phyloP scores from a whole-genome alignment of 1,140 invertebrate species.

The Formica exsecta region DNA sequence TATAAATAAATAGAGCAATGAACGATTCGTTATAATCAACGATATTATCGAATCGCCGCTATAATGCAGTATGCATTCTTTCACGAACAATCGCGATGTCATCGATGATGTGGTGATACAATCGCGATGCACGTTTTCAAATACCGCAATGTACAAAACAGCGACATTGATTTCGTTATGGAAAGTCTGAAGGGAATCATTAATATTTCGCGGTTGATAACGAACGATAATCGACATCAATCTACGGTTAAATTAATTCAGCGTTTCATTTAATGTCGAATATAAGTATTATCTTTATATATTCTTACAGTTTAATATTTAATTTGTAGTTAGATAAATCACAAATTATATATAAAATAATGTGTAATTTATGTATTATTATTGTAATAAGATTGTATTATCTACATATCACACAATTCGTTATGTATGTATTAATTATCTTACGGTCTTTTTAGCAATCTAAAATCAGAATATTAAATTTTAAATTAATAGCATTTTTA shows the following conservation, averaged over 20 bases:
- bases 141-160: slow-evolving; percentile 31
- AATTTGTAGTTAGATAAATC: not conserved
- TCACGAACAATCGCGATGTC: slow-evolving; percentile 36
- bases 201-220: slow-evolving; percentile 24
- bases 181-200: slow-evolving; percentile 38
- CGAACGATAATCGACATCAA: slow-evolving; percentile 33
- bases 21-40: slow-evolving; percentile 43
- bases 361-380: too few species aligned
- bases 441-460: not conserved
- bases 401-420: not conserved
- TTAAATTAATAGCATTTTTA: not conserved
- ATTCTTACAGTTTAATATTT: not conserved
- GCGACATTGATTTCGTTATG: slow-evolving; percentile 42
- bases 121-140: slow-evolving; percentile 24
- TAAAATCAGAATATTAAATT: not conserved
- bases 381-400: not conserved
- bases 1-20: slow-evolving; percentile 48
- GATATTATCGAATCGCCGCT: slow-evolving; percentile 29
- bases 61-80: slow-evolving; percentile 40
- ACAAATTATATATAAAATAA: not conserved
- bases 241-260: slow-evolving; percentile 2
- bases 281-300: not conserved
- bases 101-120: slow-evolving; percentile 43
- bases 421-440: not conserved
- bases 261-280: not conserved